Conservation (phyloP, 2,113 vertebrate genomes). For the Petaurus breviceps region DNA sequence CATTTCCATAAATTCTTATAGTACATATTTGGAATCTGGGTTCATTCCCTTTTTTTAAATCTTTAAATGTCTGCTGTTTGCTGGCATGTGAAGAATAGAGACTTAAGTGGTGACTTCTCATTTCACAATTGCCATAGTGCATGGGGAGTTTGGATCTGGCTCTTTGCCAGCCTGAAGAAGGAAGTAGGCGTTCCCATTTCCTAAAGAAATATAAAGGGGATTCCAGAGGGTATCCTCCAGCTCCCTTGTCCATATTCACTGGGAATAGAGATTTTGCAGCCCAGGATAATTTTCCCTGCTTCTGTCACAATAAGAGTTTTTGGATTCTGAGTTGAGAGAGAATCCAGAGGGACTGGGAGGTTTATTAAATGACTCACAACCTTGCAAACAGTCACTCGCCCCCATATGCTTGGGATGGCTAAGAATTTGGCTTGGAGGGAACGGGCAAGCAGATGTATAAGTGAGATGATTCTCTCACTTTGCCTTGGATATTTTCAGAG, state of each 20-base stretch:
- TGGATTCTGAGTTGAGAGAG: conserved; percentile 1
- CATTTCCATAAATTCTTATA: conserved; percentile 74
- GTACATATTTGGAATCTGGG: conserved; percentile 71
- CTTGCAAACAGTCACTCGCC: neutral
- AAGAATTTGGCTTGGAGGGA: neutral
- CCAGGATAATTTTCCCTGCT: neutral
- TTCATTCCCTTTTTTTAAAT: conserved; percentile 67
- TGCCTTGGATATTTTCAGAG: conserved; percentile 8
- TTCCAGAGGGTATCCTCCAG: neutral
- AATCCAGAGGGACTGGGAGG: neutral
- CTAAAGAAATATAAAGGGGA: neutral
- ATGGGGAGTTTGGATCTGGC: neutral
- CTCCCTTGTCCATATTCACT: neutral
- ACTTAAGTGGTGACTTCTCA: conserved; percentile 27
- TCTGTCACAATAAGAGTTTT: neutral
- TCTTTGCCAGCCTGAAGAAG: neutral
- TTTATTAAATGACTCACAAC: neutral
- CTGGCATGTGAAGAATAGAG: neutral
- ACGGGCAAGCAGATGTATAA: neutral
- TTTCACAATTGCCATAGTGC: conserved; percentile 26
- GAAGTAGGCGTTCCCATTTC: conserved; percentile 5
- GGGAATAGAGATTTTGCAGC: neutral
- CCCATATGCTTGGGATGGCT: neutral
- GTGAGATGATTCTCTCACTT: neutral
- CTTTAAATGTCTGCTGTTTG: conserved; percentile 53